A percentile compares a stretch with the other conserved stretches of the same genome.
Evolutionary conservation across 1,140 invertebrate species (phyloP).

Genomic region (Drosophila obscura): DNA sequence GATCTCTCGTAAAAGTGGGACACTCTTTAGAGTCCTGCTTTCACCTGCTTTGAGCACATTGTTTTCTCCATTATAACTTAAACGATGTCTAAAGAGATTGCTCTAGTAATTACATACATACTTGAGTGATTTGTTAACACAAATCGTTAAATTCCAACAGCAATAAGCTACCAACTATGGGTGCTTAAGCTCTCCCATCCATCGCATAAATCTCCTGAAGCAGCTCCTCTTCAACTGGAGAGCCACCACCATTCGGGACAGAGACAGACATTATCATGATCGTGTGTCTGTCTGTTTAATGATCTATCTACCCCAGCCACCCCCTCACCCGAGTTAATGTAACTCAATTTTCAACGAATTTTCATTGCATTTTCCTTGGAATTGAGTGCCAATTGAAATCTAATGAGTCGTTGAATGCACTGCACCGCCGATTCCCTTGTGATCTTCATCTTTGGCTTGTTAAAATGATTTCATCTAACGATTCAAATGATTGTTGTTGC

Average conservation of each 20-base stretch:
- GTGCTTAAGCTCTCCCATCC: no score
- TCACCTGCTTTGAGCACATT: no score
- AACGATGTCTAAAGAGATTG: no score
- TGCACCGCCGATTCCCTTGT: conserved; percentile 37
- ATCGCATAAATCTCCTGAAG: no score
- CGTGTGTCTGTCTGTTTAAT: conserved; percentile 23
- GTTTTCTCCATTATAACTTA: no score
- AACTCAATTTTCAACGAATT: conserved; percentile 5
- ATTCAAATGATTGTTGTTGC: conserved; percentile 47
- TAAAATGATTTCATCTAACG: conserved; percentile 51
- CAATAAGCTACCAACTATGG: no score
- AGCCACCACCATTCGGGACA: no score
- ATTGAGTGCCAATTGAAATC: conserved; percentile 39
- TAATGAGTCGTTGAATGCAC: conserved; percentile 40
- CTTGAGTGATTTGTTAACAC: conserved; percentile 27
- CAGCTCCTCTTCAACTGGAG: no score
- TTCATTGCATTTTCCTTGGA: background rate
- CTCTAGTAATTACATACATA: no score
- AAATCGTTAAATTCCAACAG: background rate
- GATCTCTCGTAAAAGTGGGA: no score
- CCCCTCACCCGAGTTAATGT: conserved; percentile 1
- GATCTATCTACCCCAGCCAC: conserved; percentile 11
- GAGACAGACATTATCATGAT: conserved; percentile 27
- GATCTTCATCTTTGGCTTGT: conserved; percentile 45
- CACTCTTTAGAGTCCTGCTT: no score